phyloP scores from a whole-genome alignment of 2,888 invertebrate species.

The Chouioia cunea region DNA sequence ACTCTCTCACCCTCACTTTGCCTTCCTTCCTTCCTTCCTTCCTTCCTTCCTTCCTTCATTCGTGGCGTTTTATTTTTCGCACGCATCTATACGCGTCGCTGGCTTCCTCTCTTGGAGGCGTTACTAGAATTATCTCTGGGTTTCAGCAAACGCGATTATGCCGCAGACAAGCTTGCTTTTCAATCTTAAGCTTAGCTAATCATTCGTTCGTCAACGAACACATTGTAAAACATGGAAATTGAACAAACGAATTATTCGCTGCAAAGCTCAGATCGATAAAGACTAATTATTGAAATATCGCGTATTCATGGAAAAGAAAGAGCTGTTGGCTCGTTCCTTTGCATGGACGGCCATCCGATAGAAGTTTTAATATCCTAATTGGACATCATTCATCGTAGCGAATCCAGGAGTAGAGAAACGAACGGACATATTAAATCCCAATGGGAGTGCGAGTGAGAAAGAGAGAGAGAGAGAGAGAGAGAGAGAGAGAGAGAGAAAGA shows the following conservation, averaged over 20 bases:
- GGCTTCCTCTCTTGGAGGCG: not conserved
- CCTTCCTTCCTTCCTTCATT: not conserved
- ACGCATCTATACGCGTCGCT: not conserved
- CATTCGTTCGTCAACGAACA: too few species aligned
- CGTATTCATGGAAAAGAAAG: not conserved
- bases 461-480: too few species aligned
- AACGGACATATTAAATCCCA: constrained; percentile 36
- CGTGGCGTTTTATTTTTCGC: constrained; percentile 4
- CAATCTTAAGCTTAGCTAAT: too few species aligned
- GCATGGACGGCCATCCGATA: not conserved
- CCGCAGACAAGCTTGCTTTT: constrained; percentile 42
- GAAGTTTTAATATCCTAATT: constrained; percentile 41
- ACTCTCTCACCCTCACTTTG: constrained; percentile 30
- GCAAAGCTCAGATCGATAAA: not conserved
- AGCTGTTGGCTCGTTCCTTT: not conserved
- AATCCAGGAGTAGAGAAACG: constrained; percentile 32
- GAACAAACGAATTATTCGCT: not conserved
- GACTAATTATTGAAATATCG: too few species aligned
- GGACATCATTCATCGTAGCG: constrained; percentile 36
- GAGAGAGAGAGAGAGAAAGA: too few species aligned
- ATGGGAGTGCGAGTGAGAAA: constrained; percentile 20
- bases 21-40: too few species aligned
- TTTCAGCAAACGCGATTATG: constrained; percentile 66
- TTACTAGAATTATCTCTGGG: constrained; percentile 62
- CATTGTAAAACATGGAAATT: constrained; percentile 2